Conservation (phyloP, 1,140 invertebrate genomes). For the Drosophila arawakana region DNA sequence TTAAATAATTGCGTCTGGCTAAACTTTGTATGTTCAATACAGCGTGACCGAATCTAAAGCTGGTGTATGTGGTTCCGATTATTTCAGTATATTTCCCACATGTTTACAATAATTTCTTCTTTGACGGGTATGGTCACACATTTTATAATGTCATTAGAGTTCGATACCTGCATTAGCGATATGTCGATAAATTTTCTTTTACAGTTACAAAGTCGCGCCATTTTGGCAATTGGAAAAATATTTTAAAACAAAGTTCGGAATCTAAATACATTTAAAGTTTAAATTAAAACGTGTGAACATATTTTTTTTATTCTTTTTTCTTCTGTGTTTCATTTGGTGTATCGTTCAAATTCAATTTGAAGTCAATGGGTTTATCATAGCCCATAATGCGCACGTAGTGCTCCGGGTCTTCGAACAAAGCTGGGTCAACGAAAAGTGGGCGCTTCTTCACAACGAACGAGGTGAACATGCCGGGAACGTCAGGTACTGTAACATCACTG, state of each 20-base stretch:
- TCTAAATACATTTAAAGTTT: neutral
- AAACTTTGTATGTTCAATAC: conserved; percentile 53
- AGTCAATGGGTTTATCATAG: conserved; percentile 95
- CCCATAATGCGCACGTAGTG: conserved; percentile 95
- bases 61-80: neutral
- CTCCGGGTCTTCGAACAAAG: conserved; percentile 88
- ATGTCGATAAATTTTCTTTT: neutral
- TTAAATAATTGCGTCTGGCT: conserved; percentile 62
- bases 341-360: conserved; percentile 85
- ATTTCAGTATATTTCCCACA: conserved; percentile 25
- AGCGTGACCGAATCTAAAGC: conserved; percentile 48
- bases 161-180: neutral
- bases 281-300: neutral
- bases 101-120: conserved; percentile 1
- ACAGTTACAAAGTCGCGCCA: no score
- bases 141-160: neutral
- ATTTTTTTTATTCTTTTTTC: conserved; percentile 54
- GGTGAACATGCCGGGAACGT: conserved; percentile 93
- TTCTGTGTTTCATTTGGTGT: conserved; percentile 22
- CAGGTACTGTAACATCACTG: conserved; percentile 91
- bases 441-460: conserved; percentile 89
- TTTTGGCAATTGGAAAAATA: neutral
- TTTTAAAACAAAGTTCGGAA: no score
- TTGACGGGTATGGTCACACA: conserved; percentile 20
- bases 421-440: conserved; percentile 91